These are phyloP conservation scores for Drosophila tropicalis DNA, from an alignment of 1,140 invertebrate species.

Conservation along the genomic window DNA sequence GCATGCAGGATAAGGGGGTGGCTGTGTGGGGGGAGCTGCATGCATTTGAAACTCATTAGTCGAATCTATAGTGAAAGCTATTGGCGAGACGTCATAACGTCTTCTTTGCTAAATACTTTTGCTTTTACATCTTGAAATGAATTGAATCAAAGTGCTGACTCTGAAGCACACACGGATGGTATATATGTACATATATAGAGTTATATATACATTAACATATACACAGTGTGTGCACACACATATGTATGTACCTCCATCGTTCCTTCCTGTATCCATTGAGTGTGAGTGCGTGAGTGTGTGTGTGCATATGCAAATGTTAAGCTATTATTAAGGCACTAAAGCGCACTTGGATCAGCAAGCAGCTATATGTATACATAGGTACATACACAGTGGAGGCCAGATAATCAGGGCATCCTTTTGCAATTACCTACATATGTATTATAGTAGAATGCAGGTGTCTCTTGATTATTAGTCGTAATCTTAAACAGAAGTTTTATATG, in stretches of 20 bases:
- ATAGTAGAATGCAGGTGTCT: background rate
- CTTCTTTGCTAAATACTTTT: conserved; percentile 33
- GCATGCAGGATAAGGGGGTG: background rate
- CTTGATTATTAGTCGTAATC: too few relatives aligned
- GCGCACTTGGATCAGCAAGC: conserved; percentile 46
- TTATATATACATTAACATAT: conserved; percentile 21
- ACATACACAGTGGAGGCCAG: conserved; percentile 10
- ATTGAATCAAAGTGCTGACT: conserved; percentile 64
- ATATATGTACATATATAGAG: conserved; percentile 35
- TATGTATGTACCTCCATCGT: too few relatives aligned
- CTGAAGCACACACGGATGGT: background rate
- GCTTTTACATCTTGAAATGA: conserved; percentile 56
- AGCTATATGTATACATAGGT: conserved; percentile 1
- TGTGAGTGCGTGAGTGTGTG: conserved; percentile 24
- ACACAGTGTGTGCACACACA: background rate
- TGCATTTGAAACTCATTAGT: conserved; percentile 79
- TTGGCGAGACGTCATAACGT: conserved; percentile 29
- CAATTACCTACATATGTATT: too few relatives aligned
- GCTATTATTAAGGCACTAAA: conserved; percentile 72
- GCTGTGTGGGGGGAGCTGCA: conserved; percentile 31
- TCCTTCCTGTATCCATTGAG: background rate
- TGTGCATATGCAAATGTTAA: conserved; percentile 52
- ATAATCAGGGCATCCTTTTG: background rate
- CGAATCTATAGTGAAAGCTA: conserved; percentile 14
- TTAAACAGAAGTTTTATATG: too few relatives aligned